phyloP scores from a whole-genome alignment of 1,140 invertebrate genomes.

The Bombus impatiens region DNA sequence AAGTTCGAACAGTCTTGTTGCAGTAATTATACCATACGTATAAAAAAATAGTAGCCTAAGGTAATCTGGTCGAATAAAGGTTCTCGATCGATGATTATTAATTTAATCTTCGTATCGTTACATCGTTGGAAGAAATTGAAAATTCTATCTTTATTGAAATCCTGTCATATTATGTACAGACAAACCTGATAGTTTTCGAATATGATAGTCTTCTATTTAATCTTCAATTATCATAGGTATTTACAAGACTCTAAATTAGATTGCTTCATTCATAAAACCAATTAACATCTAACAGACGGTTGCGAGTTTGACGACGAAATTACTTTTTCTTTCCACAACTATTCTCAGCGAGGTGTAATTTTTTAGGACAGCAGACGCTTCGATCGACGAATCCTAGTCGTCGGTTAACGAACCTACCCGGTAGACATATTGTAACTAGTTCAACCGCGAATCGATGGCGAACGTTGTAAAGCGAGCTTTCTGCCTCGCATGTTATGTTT shows the following conservation, averaged over 20 bases:
- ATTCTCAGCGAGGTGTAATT: neutral
- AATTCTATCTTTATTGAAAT: no score
- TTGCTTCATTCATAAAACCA: neutral
- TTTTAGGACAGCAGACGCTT: neutral
- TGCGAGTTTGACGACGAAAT: neutral
- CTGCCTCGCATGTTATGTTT: neutral
- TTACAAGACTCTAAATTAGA: neutral
- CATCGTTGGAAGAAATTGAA: no score
- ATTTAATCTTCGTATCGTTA: no score
- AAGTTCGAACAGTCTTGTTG: no score
- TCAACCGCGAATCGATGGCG: constrained; percentile 38
- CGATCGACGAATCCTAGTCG: constrained; percentile 17
- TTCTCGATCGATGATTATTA: no score
- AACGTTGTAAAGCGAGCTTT: constrained; percentile 25
- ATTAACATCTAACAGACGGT: neutral
- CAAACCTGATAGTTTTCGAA: neutral
- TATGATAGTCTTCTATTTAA: neutral
- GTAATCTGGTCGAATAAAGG: neutral
- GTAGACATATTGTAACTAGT: constrained; percentile 38
- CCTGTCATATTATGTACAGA: no score
- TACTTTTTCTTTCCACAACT: neutral
- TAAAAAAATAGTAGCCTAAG: neutral
- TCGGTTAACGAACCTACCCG: constrained; percentile 36
- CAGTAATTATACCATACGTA: no score
- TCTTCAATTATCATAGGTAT: neutral